These are phyloP conservation scores for Sipha maydis DNA, from an alignment of 2,888 invertebrate genomes.

Conservation along the genomic window DNA sequence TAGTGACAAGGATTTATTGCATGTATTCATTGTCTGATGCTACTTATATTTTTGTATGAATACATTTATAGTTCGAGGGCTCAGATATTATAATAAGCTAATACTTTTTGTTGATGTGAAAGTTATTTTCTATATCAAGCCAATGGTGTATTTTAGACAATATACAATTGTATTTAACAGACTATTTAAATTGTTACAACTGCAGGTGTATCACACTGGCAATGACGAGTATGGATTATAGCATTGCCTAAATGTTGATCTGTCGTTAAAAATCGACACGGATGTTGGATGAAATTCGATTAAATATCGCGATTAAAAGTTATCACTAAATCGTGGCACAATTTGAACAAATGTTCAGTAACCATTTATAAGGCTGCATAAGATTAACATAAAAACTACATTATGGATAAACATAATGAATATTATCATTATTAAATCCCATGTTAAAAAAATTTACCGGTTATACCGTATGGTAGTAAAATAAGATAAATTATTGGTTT, in stretches of 20 bases:
- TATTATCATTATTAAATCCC: neutral
- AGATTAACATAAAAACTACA: constrained; percentile 14
- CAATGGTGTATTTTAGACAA: constrained; percentile 7
- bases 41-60: neutral
- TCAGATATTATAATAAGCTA: neutral
- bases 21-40: neutral
- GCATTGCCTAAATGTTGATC: neutral
- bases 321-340: constrained; percentile 18
- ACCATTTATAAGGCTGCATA: neutral
- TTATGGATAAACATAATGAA: neutral
- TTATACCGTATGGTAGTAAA: neutral
- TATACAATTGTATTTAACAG: constrained; percentile 8
- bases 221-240: neutral
- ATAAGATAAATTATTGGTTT: neutral
- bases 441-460: neutral
- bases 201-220: constrained; percentile 8
- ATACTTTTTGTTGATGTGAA: constrained; percentile 23
- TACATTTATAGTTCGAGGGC: neutral
- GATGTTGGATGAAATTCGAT: constrained; percentile 16
- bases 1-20: no score
- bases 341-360: neutral
- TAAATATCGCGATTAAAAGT: neutral
- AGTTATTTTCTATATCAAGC: constrained; percentile 17
- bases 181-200: neutral
- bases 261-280: constrained; percentile 8